These are phyloP conservation scores for Rhinella marina DNA, from an alignment of 2,797 vertebrate genomes.

Conservation along the genomic window DNA sequence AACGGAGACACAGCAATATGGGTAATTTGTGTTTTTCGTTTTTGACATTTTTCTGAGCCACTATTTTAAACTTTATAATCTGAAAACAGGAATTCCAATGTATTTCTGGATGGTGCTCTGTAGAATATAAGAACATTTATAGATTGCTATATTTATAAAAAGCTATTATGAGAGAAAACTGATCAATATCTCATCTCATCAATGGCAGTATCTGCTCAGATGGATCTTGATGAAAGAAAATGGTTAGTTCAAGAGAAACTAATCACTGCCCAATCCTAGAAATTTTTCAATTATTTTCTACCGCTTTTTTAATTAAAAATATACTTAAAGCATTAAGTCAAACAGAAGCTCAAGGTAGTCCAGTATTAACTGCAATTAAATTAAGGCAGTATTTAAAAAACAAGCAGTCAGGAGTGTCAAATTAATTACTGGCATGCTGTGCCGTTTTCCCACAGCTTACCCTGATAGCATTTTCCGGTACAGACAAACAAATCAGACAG, in stretches of 20 bases:
- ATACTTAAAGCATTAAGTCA: background rate
- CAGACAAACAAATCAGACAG: conserved; percentile 25
- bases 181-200: conserved; percentile 23
- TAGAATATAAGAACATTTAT: background rate
- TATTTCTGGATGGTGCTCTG: background rate
- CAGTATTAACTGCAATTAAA: conserved; percentile 54
- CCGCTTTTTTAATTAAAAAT: conserved; percentile 8
- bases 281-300: conserved; percentile 8
- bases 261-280: background rate
- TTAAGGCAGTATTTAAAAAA: background rate
- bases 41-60: background rate
- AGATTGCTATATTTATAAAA: background rate
- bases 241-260: background rate
- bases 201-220: background rate
- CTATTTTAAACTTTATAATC: background rate
- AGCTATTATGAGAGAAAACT: background rate
- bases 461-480: conserved; percentile 33
- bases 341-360: conserved; percentile 48
- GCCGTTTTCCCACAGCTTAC: conserved; percentile 35
- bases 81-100: background rate
- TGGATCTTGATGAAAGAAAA: background rate
- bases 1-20: too few species aligned
- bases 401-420: conserved; percentile 41
- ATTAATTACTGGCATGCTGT: conserved; percentile 46
- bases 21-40: background rate